Evolutionary conservation across 2,113 vertebrate species (phyloP).

Genomic region (Canis aureus): DNA sequence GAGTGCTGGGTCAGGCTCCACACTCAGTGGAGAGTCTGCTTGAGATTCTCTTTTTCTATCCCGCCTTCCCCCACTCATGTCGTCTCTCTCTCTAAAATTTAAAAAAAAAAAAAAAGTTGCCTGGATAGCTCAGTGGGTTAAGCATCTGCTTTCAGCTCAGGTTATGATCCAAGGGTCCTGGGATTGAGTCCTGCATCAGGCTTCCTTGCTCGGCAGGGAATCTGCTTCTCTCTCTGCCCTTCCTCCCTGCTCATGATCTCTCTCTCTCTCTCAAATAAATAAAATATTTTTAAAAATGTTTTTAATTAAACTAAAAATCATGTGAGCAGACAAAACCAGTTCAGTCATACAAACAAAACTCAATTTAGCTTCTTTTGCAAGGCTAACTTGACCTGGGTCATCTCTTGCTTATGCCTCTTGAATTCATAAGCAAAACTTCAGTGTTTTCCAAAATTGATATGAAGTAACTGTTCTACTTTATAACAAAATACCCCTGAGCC

Average conservation of each 20-base stretch:
- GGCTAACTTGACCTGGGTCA: neutral
- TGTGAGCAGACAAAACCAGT: neutral
- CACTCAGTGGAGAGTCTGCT: too few species aligned
- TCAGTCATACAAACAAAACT: neutral
- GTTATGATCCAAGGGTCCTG: too few species aligned
- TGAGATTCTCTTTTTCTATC: too few species aligned
- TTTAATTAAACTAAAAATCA: neutral
- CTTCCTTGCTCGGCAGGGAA: neutral
- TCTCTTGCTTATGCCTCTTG: neutral
- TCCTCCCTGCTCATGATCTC: neutral
- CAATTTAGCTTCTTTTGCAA: neutral
- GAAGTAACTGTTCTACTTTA: neutral
- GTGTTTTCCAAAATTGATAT: neutral
- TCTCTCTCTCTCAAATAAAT: neutral
- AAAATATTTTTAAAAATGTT: neutral
- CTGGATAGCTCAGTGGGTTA: too few species aligned
- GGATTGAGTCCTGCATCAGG: too few species aligned
- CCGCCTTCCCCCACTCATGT: too few species aligned
- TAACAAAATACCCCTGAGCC: too few species aligned
- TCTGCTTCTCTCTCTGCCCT: neutral
- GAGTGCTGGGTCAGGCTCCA: too few species aligned
- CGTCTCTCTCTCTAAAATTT: too few species aligned
- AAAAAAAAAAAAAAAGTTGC: too few species aligned
- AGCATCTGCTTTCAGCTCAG: too few species aligned
- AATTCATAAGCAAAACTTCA: neutral